Base-by-base conservation (phyloP, 2,113 vertebrate genomes). In the Oreochromis aureus region DNA sequence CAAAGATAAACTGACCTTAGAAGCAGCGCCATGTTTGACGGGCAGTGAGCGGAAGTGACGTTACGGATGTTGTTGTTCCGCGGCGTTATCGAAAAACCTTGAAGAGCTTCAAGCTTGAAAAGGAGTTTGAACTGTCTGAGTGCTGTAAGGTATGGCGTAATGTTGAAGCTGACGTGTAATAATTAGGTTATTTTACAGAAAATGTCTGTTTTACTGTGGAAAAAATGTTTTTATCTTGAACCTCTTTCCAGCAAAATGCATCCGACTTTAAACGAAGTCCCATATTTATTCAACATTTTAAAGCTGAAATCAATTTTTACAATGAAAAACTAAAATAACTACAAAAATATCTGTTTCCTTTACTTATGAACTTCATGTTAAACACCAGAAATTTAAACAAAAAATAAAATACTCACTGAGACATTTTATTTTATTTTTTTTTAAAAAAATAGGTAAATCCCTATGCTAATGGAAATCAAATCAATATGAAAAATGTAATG, bases 11-110 rank as follows among this genome's bases (percentile, higher is more conserved):
- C 95, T 95, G 94, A 96, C 94, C 96, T 94, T 94, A 96, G 48
- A 16, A 95, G 91, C 58, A 94, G 79, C 95, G 96, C 95, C 96
- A 97, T 97, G 89, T 96, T 94, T 90, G 78, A 80, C 59, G 19
- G 6, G 10, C 1, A n/a, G 2, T 10, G 8, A 69, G 5, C 87
- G 96, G 96, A 96, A 84, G 83, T 96, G 95, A 94, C 95, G 96
- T 15, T 0, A 0, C 24, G 94, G 92, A 93, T 92, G 92, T 93
- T 88, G 86, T 87, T 84, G 6, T 82, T 24, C 19, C 8, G 7
- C n/a, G 5, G 4, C 0, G 30, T 6, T 15, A 5, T 53, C 2
- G 27, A 39, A 48, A 63, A 78, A 39, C 0, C 15, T 51, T 82
- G 41, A 63, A 48, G 39, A 16, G 6, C 5, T 39, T 39, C 4